Evolutionary conservation across 2,797 vertebrate genomes (phyloP).

Genomic region (Synaphobranchus kaupii): DNA sequence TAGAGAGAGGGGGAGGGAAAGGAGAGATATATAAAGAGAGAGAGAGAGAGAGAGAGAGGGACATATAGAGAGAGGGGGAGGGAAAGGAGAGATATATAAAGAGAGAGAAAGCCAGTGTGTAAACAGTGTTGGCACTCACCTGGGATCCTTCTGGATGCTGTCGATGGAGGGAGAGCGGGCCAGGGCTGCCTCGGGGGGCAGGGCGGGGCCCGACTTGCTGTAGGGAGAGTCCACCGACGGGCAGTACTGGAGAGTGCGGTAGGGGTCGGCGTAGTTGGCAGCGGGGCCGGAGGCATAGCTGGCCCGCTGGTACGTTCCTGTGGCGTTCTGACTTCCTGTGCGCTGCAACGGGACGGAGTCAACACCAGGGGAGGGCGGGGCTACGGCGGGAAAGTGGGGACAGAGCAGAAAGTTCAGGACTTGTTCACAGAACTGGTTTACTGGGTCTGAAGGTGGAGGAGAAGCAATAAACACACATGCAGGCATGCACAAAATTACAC

Average conservation of each 20-base stretch:
- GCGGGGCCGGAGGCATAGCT: slow-evolving; percentile 86
- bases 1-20: slow-evolving; percentile 41
- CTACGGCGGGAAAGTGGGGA: slow-evolving; percentile 92
- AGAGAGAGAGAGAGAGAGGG: too few species aligned
- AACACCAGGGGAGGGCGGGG: slow-evolving; percentile 97
- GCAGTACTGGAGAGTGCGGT: slow-evolving; percentile 98
- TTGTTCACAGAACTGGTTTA: slow-evolving; percentile 92
- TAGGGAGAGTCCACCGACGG: slow-evolving; percentile 97
- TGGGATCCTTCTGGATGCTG: slow-evolving; percentile 99
- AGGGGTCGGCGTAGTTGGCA: slow-evolving; percentile 89
- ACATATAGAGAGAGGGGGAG: too few species aligned
- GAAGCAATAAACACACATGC: slow-evolving; percentile 22
- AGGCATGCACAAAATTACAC: not conserved
- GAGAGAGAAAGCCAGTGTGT: slow-evolving; percentile 56
- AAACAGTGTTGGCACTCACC: slow-evolving; percentile 74
- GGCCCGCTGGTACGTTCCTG: slow-evolving; percentile 90
- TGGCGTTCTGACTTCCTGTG: slow-evolving; percentile 91
- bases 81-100: too few species aligned
- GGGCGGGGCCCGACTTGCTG: slow-evolving; percentile 97
- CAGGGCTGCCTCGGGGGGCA: slow-evolving; percentile 92
- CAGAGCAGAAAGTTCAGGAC: slow-evolving; percentile 96
- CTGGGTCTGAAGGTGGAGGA: slow-evolving; percentile 80
- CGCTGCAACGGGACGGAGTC: slow-evolving; percentile 99
- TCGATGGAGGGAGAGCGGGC: slow-evolving; percentile 97
- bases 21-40: not conserved